Percentiles rank a stretch among this genome's conserved stretches.
These are phyloP conservation scores for Drosophila suzukii DNA, from an alignment of 1,140 invertebrate genomes.

Conservation along the genomic window DNA sequence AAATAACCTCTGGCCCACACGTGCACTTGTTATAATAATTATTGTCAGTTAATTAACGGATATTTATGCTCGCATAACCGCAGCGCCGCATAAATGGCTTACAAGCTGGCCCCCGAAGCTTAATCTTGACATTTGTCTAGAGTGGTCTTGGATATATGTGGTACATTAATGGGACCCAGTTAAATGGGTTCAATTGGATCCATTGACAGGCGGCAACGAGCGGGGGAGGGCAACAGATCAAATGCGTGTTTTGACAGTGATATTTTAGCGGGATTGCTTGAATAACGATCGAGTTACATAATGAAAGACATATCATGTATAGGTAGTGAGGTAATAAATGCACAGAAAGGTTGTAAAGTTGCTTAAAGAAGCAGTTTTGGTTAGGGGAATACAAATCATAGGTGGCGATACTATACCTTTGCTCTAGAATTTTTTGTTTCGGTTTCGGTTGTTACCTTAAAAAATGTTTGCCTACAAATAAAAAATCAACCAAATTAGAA, in stretches of 20 bases:
- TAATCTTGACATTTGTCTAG: conserved; percentile 84
- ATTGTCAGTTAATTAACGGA: conserved; percentile 69
- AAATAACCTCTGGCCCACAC: conserved; percentile 6
- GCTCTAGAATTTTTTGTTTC: too few relatives aligned
- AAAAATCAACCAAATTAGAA: too few relatives aligned
- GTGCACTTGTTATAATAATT: conserved; percentile 69
- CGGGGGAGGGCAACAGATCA: conserved; percentile 19
- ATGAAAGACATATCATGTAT: background rate
- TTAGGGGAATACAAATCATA: background rate
- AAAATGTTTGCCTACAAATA: too few relatives aligned
- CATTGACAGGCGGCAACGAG: conserved; percentile 33
- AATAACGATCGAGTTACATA: conserved; percentile 22
- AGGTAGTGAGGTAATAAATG: conserved; percentile 1
- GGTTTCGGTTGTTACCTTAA: too few relatives aligned
- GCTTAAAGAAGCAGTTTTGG: background rate
- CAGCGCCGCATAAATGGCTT: conserved; percentile 62
- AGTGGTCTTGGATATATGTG: conserved; percentile 11
- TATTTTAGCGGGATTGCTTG: conserved; percentile 29
- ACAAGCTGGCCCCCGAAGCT: conserved; percentile 85
- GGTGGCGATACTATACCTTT: too few relatives aligned
- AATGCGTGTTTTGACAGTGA: conserved; percentile 36
- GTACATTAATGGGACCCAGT: conserved; percentile 5
- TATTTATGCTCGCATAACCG: conserved; percentile 54
- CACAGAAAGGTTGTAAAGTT: too few relatives aligned
- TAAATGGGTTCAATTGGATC: conserved; percentile 43